These are phyloP conservation scores for Oophaga sylvatica DNA, from an alignment of 2,797 vertebrate genomes.

Conservation along the genomic window DNA sequence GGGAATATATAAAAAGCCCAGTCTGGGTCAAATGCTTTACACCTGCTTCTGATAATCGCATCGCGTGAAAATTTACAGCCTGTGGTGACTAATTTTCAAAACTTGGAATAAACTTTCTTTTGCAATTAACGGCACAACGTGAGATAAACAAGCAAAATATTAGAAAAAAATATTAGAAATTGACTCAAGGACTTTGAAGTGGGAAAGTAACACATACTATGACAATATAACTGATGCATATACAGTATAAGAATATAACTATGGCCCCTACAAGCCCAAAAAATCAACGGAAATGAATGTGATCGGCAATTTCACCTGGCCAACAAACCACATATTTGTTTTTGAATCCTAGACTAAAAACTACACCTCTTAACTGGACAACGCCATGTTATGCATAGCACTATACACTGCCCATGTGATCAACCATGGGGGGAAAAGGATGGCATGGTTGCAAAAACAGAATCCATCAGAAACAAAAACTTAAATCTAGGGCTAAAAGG, in stretches of 20 bases:
- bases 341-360: neutral
- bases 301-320: neutral
- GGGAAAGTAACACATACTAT: neutral
- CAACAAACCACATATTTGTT: neutral
- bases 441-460: too few relatives aligned
- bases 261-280: neutral
- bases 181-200: conserved; percentile 8
- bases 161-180: neutral
- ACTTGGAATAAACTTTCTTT: conserved; percentile 8
- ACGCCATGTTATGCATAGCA: too few relatives aligned
- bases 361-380: too few relatives aligned
- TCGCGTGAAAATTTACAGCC: conserved; percentile 1
- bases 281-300: neutral
- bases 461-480: too few relatives aligned
- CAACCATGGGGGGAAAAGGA: too few relatives aligned
- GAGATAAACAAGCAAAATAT: neutral
- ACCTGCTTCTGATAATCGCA: conserved; percentile 20
- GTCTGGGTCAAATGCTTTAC: neutral
- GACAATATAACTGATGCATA: neutral
- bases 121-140: neutral
- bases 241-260: too few relatives aligned
- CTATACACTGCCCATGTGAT: too few relatives aligned
- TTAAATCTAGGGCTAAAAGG: too few relatives aligned
- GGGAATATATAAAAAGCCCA: conserved; percentile 12
- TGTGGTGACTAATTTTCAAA: conserved; percentile 25